Conservation (phyloP, 2,888 invertebrate genomes). For the Platerodrilus igneus region DNA sequence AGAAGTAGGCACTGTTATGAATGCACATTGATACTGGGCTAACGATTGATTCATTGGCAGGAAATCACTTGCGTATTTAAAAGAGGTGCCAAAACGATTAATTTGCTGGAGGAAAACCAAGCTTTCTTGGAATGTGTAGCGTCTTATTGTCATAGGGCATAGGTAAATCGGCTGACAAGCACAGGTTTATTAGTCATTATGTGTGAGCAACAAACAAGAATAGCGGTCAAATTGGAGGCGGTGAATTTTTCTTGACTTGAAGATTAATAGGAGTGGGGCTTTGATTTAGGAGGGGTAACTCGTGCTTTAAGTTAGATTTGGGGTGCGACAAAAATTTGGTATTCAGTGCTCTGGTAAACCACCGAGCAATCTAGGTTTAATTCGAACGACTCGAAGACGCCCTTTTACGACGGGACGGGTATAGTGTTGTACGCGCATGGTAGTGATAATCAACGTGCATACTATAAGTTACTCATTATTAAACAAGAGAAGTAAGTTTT, state of each 20-base stretch:
- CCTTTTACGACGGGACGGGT: slow-evolving; percentile 44
- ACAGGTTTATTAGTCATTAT: slow-evolving; percentile 40
- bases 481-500: too few relatives aligned
- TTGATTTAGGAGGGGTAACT: slow-evolving; percentile 37
- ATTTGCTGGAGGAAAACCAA: too few relatives aligned
- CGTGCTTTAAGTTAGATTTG: slow-evolving; percentile 45
- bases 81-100: too few relatives aligned
- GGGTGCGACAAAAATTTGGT: slow-evolving; percentile 43
- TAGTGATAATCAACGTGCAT: too few relatives aligned
- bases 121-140: slow-evolving; percentile 3
- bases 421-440: slow-evolving; percentile 40
- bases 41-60: not conserved
- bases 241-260: slow-evolving; percentile 32
- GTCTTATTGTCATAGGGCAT: slow-evolving; percentile 2
- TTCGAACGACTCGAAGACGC: slow-evolving; percentile 49
- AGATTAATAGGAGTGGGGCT: slow-evolving; percentile 27
- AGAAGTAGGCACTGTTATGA: too few relatives aligned
- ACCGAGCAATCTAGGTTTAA: slow-evolving; percentile 47
- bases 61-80: not conserved
- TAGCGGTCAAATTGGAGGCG: slow-evolving; percentile 36
- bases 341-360: slow-evolving; percentile 50
- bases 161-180: slow-evolving; percentile 29
- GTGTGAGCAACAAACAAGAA: slow-evolving; percentile 36
- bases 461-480: too few relatives aligned
- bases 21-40: too few relatives aligned